phyloP scores from a whole-genome alignment of 1,140 invertebrate genomes.

The Bombus terrestris region DNA sequence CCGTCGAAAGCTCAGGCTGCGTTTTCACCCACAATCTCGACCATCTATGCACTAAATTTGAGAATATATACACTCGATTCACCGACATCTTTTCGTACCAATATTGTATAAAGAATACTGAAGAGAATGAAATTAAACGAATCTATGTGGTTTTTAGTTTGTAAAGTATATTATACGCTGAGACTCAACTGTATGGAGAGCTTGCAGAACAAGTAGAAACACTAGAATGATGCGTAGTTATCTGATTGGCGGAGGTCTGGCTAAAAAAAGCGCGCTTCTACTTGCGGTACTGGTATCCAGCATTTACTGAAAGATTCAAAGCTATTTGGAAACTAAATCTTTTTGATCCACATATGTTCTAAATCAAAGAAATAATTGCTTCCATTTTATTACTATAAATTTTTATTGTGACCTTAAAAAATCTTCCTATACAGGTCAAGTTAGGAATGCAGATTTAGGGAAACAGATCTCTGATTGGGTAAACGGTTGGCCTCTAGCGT shows the following conservation, averaged over 20 bases:
- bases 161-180: not conserved
- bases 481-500: slow-evolving; percentile 5
- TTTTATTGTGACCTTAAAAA: not conserved
- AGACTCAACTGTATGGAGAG: not conserved
- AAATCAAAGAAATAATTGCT: not conserved
- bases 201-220: slow-evolving; percentile 32
- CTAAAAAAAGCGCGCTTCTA: slow-evolving; percentile 44
- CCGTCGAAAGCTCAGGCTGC: slow-evolving; percentile 53
- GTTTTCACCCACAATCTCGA: slow-evolving; percentile 26
- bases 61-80: not conserved
- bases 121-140: not conserved
- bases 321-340: not conserved
- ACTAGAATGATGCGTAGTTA: slow-evolving; percentile 14
- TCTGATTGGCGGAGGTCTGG: slow-evolving; percentile 43
- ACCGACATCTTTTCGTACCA: not conserved
- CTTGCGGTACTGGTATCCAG: slow-evolving; percentile 19
- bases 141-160: not conserved
- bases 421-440: not conserved
- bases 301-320: slow-evolving; percentile 1
- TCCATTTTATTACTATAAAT: not conserved
- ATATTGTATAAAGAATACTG: not conserved
- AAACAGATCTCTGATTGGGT: slow-evolving; percentile 21
- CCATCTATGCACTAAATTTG: not conserved
- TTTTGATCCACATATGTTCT: not conserved
- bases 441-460: not conserved